Evolutionary conservation across 2,888 invertebrate species (phyloP).

Genomic region (Sarcophaga subvicina): DNA sequence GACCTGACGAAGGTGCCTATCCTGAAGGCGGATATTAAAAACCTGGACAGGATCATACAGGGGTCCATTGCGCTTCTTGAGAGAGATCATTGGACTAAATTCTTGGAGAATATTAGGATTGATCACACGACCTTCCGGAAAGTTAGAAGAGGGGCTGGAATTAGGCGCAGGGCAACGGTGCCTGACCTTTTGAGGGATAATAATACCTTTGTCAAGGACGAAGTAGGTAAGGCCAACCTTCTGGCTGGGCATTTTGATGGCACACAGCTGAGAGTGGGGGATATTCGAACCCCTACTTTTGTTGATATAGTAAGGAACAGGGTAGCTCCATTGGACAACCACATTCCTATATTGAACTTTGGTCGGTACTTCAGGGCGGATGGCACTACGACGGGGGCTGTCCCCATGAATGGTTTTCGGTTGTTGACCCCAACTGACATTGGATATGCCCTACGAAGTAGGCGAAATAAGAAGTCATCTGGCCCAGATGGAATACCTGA

Average conservation of each 20-base stretch:
- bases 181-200: neutral
- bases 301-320: neutral
- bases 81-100: neutral
- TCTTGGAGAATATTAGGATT: neutral
- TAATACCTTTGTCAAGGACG: neutral
- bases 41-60: slow-evolving; percentile 1
- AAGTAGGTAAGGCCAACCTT: neutral
- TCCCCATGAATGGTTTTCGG: no score
- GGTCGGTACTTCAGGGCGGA: neutral
- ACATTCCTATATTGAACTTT: neutral
- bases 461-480: neutral
- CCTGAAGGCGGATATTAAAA: neutral
- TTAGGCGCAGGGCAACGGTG: neutral
- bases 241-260: neutral
- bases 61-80: neutral
- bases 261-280: neutral
- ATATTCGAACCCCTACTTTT: neutral
- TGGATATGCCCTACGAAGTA: neutral
- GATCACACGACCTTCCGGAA: neutral
- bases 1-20: neutral
- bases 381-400: neutral
- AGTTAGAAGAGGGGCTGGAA: neutral
- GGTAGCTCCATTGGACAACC: neutral
- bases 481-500: slow-evolving; percentile 1
- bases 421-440: neutral